Conservation (phyloP, 23 tunicate species). For the Oikopleura dioica region DNA sequence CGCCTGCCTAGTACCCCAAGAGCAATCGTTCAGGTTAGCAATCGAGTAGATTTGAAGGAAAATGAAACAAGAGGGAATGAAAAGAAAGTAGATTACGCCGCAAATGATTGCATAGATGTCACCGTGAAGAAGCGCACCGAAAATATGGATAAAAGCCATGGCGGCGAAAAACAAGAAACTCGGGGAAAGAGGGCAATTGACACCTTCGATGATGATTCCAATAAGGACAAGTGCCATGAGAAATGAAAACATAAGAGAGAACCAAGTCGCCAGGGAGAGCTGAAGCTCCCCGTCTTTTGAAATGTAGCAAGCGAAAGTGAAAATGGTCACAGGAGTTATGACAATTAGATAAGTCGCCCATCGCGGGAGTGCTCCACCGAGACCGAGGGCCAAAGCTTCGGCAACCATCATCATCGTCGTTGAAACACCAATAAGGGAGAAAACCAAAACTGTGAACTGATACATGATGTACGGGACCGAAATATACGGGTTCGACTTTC, state of each 20-base stretch:
- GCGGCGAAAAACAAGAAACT: slow-evolving; percentile 8
- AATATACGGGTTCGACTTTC: slow-evolving; percentile 56
- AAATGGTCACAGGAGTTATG: background rate
- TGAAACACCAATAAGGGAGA: slow-evolving; percentile 2
- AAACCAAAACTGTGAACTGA: slow-evolving; percentile 16
- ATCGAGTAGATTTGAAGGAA: slow-evolving; percentile 10
- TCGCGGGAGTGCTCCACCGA: background rate
- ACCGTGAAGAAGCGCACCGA: slow-evolving; percentile 2
- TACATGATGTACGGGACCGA: slow-evolving; percentile 76
- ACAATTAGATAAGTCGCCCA: background rate
- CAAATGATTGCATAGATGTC: slow-evolving; percentile 10
- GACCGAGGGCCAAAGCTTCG: background rate
- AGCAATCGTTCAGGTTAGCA: slow-evolving; percentile 9
- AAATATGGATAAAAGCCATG: background rate
- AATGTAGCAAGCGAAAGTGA: slow-evolving; percentile 6
- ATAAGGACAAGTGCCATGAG: background rate
- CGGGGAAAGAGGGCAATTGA: background rate
- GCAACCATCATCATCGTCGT: slow-evolving; percentile 13
- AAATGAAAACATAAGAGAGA: background rate
- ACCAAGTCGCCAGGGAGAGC: slow-evolving; percentile 1
- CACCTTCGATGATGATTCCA: slow-evolving; percentile 3
- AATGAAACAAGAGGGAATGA: slow-evolving; percentile 10
- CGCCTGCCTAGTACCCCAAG: slow-evolving; percentile 11
- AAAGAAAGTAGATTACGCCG: background rate
- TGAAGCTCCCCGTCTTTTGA: slow-evolving; percentile 3